A percentile compares a stretch with the other conserved stretches of the same genome.
Evolutionary conservation across 2,113 vertebrate species (phyloP).

Genomic region (Lates calcarifer): DNA sequence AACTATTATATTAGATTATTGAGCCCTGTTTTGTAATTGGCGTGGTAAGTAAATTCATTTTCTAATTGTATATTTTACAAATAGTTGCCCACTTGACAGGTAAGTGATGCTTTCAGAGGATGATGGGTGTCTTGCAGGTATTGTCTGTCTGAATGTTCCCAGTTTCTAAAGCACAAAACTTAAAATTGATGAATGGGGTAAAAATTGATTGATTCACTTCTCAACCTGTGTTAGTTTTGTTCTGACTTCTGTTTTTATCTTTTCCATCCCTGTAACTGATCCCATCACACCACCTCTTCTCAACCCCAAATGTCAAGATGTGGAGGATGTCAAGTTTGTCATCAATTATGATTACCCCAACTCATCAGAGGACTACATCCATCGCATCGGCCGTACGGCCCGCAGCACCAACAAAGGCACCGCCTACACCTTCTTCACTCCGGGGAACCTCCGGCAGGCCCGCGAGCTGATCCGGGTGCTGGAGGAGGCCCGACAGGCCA

Average conservation of each 20-base stretch:
- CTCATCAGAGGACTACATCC: conserved; percentile 98
- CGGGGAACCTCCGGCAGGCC: conserved; percentile 95
- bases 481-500: conserved; percentile 96
- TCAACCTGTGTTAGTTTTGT: background rate
- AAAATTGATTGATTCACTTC: background rate
- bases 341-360: conserved; percentile 99
- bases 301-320: conserved; percentile 83
- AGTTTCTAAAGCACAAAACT: conserved; percentile 17
- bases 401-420: conserved; percentile 99
- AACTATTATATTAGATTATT: background rate
- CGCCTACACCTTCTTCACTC: conserved; percentile 98
- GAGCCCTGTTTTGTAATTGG: conserved; percentile 25
- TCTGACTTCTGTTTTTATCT: conserved; percentile 50
- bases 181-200: background rate
- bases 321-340: conserved; percentile 99
- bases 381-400: conserved; percentile 95
- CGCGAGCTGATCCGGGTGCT: conserved; percentile 94
- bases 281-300: background rate
- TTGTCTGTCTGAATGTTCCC: conserved; percentile 52
- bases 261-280: conserved; percentile 42
- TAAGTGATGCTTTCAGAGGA: conserved; percentile 60
- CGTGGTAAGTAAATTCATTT: conserved; percentile 45
- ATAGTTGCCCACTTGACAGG: conserved; percentile 33
- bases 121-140: conserved; percentile 48
- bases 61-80: conserved; percentile 5